Percentiles rank a stretch among this genome's conserved stretches.
These are phyloP conservation scores for Alethe diademata DNA, from an alignment of 2,113 vertebrate genomes.

Conservation along the genomic window DNA sequence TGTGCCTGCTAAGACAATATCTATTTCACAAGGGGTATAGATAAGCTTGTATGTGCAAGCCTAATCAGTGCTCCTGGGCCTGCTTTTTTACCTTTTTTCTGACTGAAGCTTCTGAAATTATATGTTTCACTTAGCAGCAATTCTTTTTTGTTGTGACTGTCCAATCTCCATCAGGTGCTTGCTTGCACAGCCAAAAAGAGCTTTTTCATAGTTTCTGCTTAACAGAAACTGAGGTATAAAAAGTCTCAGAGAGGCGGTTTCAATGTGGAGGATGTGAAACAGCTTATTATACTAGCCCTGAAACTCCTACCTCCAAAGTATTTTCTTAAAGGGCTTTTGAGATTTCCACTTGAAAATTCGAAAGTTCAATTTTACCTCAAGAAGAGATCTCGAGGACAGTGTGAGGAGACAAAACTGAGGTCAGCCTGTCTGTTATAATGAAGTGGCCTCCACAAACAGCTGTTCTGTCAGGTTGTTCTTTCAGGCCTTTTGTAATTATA, in stretches of 20 bases:
- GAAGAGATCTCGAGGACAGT: background rate
- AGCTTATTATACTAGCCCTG: background rate
- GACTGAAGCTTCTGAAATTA: background rate
- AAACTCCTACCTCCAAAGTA: background rate
- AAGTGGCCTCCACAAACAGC: background rate
- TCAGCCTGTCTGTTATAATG: background rate
- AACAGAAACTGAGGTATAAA: background rate
- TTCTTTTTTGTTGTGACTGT: background rate
- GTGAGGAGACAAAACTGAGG: background rate
- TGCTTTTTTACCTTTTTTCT: background rate
- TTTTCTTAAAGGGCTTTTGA: background rate
- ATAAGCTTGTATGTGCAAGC: background rate
- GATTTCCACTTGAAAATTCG: background rate
- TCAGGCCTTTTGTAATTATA: background rate
- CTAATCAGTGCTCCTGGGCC: background rate
- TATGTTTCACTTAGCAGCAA: background rate
- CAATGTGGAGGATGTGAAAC: background rate
- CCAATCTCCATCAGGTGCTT: background rate
- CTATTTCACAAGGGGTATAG: background rate
- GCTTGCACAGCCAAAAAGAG: background rate
- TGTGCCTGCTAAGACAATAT: background rate
- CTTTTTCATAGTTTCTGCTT: background rate
- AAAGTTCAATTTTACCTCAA: background rate
- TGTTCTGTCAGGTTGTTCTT: background rate
- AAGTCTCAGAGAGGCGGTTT: conserved; percentile 10